Evolutionary conservation across 2,888 invertebrate genomes (phyloP).

Genomic region (Agrotis clavis): DNA sequence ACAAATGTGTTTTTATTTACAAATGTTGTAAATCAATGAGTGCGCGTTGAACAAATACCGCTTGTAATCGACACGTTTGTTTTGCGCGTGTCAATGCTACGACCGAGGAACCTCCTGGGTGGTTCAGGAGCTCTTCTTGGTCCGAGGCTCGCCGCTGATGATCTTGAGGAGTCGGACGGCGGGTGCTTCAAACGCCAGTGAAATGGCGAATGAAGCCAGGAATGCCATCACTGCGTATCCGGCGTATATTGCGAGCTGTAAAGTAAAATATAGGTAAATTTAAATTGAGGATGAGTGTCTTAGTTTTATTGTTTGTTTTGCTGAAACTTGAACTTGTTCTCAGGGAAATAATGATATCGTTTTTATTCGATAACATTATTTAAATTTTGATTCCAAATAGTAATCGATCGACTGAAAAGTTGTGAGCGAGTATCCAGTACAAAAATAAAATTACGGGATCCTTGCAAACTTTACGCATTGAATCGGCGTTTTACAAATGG

Average conservation of each 20-base stretch:
- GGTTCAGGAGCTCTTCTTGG: constrained; percentile 78
- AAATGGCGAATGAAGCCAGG: constrained; percentile 94
- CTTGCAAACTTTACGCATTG: too few species aligned
- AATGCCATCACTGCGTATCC: constrained; percentile 96
- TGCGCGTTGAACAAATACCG: constrained; percentile 50
- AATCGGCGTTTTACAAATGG: too few species aligned
- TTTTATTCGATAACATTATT: too few species aligned
- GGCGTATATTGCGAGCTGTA: constrained; percentile 91
- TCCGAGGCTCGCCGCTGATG: constrained; percentile 80
- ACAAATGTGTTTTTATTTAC: constrained; percentile 28
- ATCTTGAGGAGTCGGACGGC: constrained; percentile 95
- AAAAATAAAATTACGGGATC: too few species aligned
- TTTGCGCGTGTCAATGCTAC: constrained; percentile 25
- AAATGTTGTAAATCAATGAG: constrained; percentile 41
- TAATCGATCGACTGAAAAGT: too few species aligned
- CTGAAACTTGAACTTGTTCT: too few species aligned
- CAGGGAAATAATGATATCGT: too few species aligned
- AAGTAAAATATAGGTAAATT: constrained; percentile 53
- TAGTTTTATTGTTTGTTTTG: not conserved
- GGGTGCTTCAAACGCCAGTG: constrained; percentile 95
- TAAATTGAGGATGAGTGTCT: not conserved
- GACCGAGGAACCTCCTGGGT: constrained; percentile 14
- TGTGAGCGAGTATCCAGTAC: too few species aligned
- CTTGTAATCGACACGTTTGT: constrained; percentile 29
- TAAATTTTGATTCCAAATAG: too few species aligned